Evolutionary conservation across 1,140 invertebrate species (phyloP), one percentile per base, ranked within the genome.

Genomic region (Batillaria attramentaria): DNA sequence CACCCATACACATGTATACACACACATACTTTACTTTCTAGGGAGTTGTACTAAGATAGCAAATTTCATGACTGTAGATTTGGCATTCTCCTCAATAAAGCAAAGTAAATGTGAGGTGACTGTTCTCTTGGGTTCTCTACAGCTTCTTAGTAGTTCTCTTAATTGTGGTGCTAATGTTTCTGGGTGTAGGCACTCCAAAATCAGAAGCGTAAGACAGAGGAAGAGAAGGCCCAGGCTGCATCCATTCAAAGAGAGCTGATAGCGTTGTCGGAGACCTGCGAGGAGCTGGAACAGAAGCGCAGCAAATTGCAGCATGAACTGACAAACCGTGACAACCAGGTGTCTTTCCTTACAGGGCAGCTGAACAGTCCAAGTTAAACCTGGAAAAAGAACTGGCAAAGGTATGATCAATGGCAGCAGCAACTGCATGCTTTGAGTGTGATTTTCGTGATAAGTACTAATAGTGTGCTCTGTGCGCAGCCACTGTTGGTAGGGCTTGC

Each of bases 131-230:
- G n/a, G n/a, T n/a, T n/a, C n/a, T 16, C 16, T n/a, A 54, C n/a
- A 1, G n/a, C 31, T 18, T 35, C 39, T 41, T 69, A n/a, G 4
- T 66, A 8, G 13, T 68, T 42, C 18, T 6, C 66, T 77, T 69
- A 31, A 33, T 8, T 57, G 16, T 79, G 33, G 35, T 69, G 33
- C 39, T 69, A 16, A n/a, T 69, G 4, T 75, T 54, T n/a, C n/a
- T n/a, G n/a, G n/a, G n/a, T n/a, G 18, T 43, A 87, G 86, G 85
- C 85, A 31, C 70, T 86, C 24, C 79, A 82, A 62, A 83, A 84
- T 46, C 85, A 87, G 62, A 87, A 86, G 70, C 80, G 83, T 33
- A 87, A 86, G 72, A 79, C 81, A 37, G 85, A 87, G 28, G 84
- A 85, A 50, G 85, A 86, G 43, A 85, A 84, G 75, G 81, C 79